Evolutionary conservation across 2,113 vertebrate species (phyloP), one percentile per base, ranked within the genome.

Genomic region (Baryphthengus martii): DNA sequence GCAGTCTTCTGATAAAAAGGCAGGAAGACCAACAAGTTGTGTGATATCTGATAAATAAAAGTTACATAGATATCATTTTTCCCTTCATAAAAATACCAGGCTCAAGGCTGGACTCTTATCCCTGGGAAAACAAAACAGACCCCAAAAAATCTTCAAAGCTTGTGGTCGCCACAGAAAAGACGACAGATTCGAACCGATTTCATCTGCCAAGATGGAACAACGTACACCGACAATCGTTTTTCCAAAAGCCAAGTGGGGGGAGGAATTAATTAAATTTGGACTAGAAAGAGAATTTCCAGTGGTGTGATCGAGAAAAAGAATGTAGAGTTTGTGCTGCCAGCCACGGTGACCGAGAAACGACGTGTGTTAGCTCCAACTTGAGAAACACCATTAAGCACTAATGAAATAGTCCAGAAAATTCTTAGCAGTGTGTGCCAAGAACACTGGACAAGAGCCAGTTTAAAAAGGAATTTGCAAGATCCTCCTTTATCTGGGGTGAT

Each of bases 211-310:
- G 20, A 56, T 13, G 53, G 40, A 85, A 66, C 31, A 88, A 59
- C 68, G 61, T 28, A 58, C 23, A 79, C 33, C 0, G 0, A n/a
- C 42, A 78, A 58, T 3, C 3, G 2, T 26, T 86, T 89, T 49
- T n/a, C 65, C 17, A 76, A 89, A 84, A 80, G 44, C 23, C 72
- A 86, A 65, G 16, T 7, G 47, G 8, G 21, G n/a, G 74, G 5
- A 84, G 19, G 71, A 95, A 77, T n/a, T 73, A 92, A 96, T 61
- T 61, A 90, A 92, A 74, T 74, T 59, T 84, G 75, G 83, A 90
- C 81, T 10, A 72, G 52, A 39, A 78, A 63, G 53, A 50, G 26
- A 88, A 81, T 93, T 95, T 90, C 85, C 88, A 92, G 61, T 33
- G 66, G 33, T 0, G 0, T 71, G 81, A 70, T 15, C 26, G 76